These are phyloP conservation scores for Hydropsyche betteni DNA, from an alignment of 2,888 invertebrate species.

Conservation along the genomic window DNA sequence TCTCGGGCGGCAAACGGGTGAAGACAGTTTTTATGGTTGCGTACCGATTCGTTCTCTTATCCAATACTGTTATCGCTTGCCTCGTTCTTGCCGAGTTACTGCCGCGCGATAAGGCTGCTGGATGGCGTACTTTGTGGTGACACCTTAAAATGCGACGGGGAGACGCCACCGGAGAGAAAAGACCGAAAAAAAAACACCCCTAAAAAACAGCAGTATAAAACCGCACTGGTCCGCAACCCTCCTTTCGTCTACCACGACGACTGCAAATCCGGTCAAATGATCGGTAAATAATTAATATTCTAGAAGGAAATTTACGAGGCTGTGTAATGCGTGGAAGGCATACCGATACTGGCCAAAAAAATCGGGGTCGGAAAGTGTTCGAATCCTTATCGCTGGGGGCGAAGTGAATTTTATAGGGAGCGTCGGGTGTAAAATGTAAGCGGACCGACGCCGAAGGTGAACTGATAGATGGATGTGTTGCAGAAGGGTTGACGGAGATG, in stretches of 20 bases:
- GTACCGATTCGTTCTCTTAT: conserved; percentile 45
- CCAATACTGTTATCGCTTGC: conserved; percentile 42
- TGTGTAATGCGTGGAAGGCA: background rate
- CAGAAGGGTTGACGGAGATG: conserved; percentile 6
- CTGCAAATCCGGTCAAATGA: conserved; percentile 32
- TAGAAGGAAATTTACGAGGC: conserved; percentile 4
- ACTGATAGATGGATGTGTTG: conserved; percentile 11
- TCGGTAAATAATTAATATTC: conserved; percentile 41
- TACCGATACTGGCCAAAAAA: no score
- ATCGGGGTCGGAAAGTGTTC: no score
- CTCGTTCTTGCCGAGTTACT: conserved; percentile 39
- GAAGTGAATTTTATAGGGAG: no score
- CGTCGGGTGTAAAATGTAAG: no score
- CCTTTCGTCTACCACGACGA: no score
- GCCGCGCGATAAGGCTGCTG: conserved; percentile 43
- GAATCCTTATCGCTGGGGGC: no score
- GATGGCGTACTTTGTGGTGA: conserved; percentile 45
- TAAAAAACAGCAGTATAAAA: conserved; percentile 12
- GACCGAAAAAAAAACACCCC: background rate
- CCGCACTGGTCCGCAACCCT: background rate
- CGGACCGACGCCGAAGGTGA: background rate
- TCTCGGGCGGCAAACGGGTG: conserved; percentile 19
- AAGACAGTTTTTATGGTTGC: conserved; percentile 44
- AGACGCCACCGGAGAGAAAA: background rate
- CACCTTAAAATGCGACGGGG: conserved; percentile 39